phyloP scores from a whole-genome alignment of 2,888 invertebrate genomes.

The Hetaerina titia region DNA sequence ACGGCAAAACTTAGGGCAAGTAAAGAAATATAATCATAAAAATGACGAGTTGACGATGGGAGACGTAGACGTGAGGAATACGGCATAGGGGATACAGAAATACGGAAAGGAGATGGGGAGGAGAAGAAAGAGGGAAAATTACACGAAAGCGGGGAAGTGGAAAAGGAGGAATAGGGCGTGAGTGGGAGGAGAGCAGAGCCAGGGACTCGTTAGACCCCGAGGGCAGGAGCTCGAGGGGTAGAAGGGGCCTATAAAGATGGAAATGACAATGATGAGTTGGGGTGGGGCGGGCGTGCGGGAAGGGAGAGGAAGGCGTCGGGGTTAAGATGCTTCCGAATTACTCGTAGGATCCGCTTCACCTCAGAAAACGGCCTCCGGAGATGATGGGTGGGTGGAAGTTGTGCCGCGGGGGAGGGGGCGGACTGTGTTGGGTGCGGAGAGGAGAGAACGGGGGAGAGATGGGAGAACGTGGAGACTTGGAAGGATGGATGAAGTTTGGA shows the following conservation, averaged over 20 bases:
- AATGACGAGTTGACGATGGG: not conserved
- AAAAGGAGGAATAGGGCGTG: not conserved
- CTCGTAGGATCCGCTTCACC: constrained; percentile 54
- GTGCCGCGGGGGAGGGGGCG: not conserved
- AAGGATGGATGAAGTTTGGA: not conserved
- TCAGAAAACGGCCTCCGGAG: constrained; percentile 36
- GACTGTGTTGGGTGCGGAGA: not conserved
- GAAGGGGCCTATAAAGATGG: constrained; percentile 50
- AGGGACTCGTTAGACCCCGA: not conserved
- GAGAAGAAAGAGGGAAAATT: constrained; percentile 54
- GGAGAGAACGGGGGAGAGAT: not conserved
- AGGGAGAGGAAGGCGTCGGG: constrained; percentile 21
- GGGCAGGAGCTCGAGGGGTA: not conserved
- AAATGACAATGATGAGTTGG: constrained; percentile 54
- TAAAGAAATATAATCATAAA: not conserved
- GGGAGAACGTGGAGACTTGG: not conserved
- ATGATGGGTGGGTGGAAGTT: constrained; percentile 37
- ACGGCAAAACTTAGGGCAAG: not conserved
- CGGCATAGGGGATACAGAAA: not conserved
- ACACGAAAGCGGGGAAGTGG: not conserved
- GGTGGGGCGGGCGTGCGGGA: constrained; percentile 29
- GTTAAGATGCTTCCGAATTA: constrained; percentile 60
- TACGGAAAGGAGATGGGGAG: not conserved
- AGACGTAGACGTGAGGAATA: not conserved
- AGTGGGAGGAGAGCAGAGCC: not conserved